Conservation (phyloP, 37 sponge, comb jelly and placozoan species). For the Beroe forskalii region DNA sequence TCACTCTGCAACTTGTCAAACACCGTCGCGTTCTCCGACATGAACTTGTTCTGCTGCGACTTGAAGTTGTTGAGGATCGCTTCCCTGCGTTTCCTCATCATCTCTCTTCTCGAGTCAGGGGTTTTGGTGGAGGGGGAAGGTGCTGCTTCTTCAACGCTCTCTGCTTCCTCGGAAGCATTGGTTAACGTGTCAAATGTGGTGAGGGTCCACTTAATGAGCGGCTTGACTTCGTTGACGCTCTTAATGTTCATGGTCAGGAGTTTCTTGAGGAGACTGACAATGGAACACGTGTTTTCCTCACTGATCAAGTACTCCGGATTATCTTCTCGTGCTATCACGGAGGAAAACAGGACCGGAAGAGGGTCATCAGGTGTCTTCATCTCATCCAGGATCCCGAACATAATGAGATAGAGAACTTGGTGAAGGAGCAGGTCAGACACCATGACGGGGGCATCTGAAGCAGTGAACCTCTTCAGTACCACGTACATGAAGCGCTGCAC, state of each 20-base stretch:
- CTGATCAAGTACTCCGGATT: constrained; percentile 10
- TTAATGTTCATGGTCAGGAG: background rate
- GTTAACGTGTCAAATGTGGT: background rate
- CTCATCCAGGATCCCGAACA: constrained; percentile 43
- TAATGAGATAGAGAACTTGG: constrained; percentile 40
- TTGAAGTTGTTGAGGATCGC: constrained; percentile 8
- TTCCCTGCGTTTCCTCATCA: constrained; percentile 12
- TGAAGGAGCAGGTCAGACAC: constrained; percentile 60
- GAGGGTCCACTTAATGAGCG: constrained; percentile 15
- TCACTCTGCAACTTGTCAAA: background rate
- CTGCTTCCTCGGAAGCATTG: background rate
- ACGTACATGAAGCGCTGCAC: constrained; percentile 64
- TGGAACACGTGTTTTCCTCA: background rate
- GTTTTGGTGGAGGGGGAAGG: background rate
- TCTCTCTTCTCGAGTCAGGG: background rate
- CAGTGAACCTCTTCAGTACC: constrained; percentile 27
- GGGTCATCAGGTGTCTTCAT: background rate
- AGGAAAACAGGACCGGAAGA: background rate
- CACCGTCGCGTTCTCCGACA: constrained; percentile 8
- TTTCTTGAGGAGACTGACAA: background rate
- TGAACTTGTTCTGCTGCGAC: background rate
- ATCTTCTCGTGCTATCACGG: background rate
- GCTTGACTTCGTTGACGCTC: constrained; percentile 22
- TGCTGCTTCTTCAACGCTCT: background rate
- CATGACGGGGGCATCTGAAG: background rate